Conservation (phyloP, 2,888 invertebrate genomes). For the Meloe dianella region DNA sequence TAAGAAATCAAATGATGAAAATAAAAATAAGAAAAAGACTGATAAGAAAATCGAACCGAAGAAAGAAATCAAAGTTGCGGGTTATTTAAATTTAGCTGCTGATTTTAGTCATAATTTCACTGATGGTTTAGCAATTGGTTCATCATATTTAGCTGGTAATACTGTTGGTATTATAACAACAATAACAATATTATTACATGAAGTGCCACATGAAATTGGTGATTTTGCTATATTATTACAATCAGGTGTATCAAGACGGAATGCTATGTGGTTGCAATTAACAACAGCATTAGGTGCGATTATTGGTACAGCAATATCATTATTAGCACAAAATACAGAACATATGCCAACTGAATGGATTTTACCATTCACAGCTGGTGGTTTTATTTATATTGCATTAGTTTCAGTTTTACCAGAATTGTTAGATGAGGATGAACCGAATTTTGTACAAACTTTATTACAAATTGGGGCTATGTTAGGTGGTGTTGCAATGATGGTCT, state of each 20-base stretch:
- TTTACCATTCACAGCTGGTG: constrained; percentile 96
- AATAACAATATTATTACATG: constrained; percentile 94
- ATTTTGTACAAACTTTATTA: constrained; percentile 84
- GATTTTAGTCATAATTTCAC: constrained; percentile 99
- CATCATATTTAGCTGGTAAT: constrained; percentile 92
- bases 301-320: constrained; percentile 88
- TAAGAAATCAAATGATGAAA: constrained; percentile 37
- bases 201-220: constrained; percentile 99
- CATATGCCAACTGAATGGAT: constrained; percentile 83
- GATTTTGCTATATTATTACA: constrained; percentile 99
- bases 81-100: constrained; percentile 96
- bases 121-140: constrained; percentile 98
- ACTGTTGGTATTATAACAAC: constrained; percentile 90
- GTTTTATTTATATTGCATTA: constrained; percentile 99
- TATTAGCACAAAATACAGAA: constrained; percentile 79
- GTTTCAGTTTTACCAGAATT: constrained; percentile 98
- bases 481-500: constrained; percentile 95
- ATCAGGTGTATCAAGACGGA: constrained; percentile 91
- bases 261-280: constrained; percentile 94
- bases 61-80: constrained; percentile 78
- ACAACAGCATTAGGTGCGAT: constrained; percentile 95
- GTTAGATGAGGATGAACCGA: constrained; percentile 79
- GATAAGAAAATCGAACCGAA: constrained; percentile 51
- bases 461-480: constrained; percentile 88
- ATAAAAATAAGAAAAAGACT: constrained; percentile 49